A percentile compares a stretch with the other conserved stretches of the same genome.
Evolutionary conservation across 2,888 invertebrate genomes (phyloP).

Genomic region (Acronicta aceris): DNA sequence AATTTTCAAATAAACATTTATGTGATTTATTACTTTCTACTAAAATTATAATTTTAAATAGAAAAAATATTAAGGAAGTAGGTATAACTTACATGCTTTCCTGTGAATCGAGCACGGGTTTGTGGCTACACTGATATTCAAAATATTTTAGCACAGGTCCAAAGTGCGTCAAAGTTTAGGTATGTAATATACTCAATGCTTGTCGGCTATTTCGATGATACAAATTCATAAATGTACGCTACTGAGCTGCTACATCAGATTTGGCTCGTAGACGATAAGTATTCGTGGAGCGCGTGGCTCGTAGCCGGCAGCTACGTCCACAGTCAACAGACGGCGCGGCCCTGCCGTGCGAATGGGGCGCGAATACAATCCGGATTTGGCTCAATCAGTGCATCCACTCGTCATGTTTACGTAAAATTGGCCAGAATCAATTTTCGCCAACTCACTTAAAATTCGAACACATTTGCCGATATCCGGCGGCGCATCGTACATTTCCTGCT

Average conservation of each 20-base stretch:
- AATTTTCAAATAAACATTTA: background rate
- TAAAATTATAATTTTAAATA: conserved; percentile 28
- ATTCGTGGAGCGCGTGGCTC: conserved; percentile 36
- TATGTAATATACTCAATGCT: too few relatives aligned
- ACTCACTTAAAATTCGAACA: conserved; percentile 78
- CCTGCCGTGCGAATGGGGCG: conserved; percentile 51
- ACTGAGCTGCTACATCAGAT: conserved; percentile 27
- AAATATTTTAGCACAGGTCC: conserved; percentile 50
- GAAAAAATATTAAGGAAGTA: background rate
- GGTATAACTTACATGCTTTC: conserved; percentile 27
- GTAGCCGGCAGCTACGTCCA: conserved; percentile 50
- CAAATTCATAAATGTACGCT: conserved; percentile 25
- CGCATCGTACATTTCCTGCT: conserved; percentile 75
- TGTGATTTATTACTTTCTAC: background rate
- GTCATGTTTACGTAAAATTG: conserved; percentile 73
- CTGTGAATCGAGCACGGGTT: conserved; percentile 27
- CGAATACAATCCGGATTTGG: conserved; percentile 65
- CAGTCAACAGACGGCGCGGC: conserved; percentile 55
- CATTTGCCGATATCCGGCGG: conserved; percentile 76
- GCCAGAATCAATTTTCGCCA: conserved; percentile 74
- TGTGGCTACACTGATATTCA: background rate
- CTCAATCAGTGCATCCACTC: conserved; percentile 70
- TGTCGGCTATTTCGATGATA: conserved; percentile 29
- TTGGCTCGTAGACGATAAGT: conserved; percentile 43
- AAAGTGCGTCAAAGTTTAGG: too few relatives aligned